These are phyloP conservation scores for Lytechinus variegatus DNA, from an alignment of 35 echinoderm and acorn worm species.

Conservation along the genomic window DNA sequence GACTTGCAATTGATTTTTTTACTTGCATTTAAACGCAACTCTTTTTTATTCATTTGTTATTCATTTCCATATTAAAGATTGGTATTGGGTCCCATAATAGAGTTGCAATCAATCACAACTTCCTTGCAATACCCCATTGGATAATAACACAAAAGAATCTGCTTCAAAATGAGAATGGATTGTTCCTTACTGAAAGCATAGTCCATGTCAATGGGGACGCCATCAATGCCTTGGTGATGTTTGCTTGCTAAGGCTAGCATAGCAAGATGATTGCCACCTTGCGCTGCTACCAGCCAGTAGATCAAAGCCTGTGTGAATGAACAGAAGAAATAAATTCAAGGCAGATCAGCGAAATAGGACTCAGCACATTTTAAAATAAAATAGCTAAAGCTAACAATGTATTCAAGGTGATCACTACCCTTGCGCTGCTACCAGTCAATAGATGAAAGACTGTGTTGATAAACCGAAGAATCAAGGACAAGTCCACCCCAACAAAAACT, in stretches of 20 bases:
- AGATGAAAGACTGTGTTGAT: too few species aligned
- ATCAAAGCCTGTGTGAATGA: constrained; percentile 59
- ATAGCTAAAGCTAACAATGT: too few species aligned
- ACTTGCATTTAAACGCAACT: too few species aligned
- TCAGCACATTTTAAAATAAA: too few species aligned
- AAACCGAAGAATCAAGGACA: too few species aligned
- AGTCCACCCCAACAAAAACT: too few species aligned
- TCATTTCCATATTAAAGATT: too few species aligned
- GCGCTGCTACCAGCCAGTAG: constrained; percentile 78
- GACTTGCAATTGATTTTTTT: too few species aligned
- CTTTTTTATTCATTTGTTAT: too few species aligned
- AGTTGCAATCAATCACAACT: neutral
- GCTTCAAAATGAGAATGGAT: neutral
- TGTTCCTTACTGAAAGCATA: constrained; percentile 83
- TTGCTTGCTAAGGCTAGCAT: constrained; percentile 67
- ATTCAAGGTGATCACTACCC: too few species aligned
- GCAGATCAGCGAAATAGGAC: neutral
- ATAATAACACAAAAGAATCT: neutral
- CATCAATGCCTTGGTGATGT: constrained; percentile 65
- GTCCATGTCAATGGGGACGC: constrained; percentile 71
- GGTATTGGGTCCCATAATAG: too few species aligned
- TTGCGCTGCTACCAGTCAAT: too few species aligned
- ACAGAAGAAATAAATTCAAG: neutral
- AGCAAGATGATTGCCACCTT: constrained; percentile 71
- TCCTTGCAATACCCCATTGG: neutral